A percentile compares a stretch with the other conserved stretches of the same genome.
These are phyloP conservation scores for Cataglyphis albicans DNA, from an alignment of 2,888 invertebrate species.

Conservation along the genomic window DNA sequence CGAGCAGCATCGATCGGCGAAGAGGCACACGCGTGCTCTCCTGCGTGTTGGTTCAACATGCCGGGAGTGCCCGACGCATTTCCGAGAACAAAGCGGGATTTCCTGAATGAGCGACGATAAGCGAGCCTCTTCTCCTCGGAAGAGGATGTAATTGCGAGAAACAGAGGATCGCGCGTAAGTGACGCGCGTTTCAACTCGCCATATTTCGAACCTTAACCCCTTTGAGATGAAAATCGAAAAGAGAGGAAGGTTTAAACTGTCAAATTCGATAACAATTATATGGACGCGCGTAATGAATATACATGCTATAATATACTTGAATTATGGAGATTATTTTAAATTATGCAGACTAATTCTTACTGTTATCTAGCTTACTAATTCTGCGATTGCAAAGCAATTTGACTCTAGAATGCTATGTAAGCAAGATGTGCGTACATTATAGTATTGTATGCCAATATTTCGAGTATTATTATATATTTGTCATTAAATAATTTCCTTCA, in stretches of 20 bases:
- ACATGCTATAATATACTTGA: not conserved
- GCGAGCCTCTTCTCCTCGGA: not conserved
- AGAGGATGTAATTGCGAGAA: not conserved
- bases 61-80: constrained; percentile 46
- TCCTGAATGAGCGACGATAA: constrained; percentile 29
- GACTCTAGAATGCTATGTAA: not conserved
- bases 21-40: constrained; percentile 17
- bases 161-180: not conserved
- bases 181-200: constrained; percentile 16
- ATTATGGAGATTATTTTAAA: not conserved
- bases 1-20: constrained; percentile 34
- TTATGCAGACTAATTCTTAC: not conserved
- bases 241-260: not conserved
- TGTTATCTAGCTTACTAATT: not conserved
- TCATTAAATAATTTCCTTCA: not conserved
- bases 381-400: not conserved
- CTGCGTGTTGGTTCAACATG: constrained; percentile 1
- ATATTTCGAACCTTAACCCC: constrained; percentile 37
- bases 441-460: not conserved
- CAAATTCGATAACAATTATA: not conserved
- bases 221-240: not conserved
- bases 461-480: not conserved
- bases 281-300: not conserved
- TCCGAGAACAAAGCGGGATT: constrained; percentile 40
- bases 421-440: not conserved